Conservation (phyloP, 1,140 invertebrate species). For the Ostrea denselamellosa region DNA sequence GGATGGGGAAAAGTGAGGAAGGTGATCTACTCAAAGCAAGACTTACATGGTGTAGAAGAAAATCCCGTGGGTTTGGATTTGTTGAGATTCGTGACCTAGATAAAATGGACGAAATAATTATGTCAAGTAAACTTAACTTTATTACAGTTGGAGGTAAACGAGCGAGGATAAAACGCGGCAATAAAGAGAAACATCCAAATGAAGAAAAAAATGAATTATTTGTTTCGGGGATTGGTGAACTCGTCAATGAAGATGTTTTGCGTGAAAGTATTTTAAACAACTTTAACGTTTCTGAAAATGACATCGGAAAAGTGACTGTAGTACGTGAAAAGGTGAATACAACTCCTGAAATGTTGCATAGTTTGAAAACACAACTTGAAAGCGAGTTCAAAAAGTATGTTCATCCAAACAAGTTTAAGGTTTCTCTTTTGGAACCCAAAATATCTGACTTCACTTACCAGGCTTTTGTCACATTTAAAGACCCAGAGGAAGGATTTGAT, state of each 20-base stretch:
- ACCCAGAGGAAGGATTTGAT: conserved; percentile 59
- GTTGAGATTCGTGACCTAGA: conserved; percentile 38
- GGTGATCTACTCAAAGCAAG: conserved; percentile 59
- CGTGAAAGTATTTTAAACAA: conserved; percentile 50
- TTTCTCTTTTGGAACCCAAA: conserved; percentile 49
- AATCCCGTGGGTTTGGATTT: conserved; percentile 61
- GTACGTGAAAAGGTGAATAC: conserved; percentile 50
- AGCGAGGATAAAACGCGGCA: conserved; percentile 39
- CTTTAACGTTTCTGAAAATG: conserved; percentile 26
- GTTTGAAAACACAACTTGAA: conserved; percentile 33
- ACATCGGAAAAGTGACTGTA: conserved; percentile 50
- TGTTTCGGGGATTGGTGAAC: conserved; percentile 30
- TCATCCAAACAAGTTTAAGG: conserved; percentile 40
- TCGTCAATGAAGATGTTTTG: conserved; percentile 59
- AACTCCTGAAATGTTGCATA: background rate
- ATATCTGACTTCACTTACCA: conserved; percentile 31
- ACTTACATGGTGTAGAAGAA: conserved; percentile 66
- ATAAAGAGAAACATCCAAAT: background rate
- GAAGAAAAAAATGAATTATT: conserved; percentile 39
- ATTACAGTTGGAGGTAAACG: conserved; percentile 42
- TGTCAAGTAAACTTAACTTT: background rate
- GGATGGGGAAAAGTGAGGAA: conserved; percentile 37
- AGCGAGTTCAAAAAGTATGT: conserved; percentile 45
- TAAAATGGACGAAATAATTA: background rate
- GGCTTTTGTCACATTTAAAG: conserved; percentile 61